A percentile compares a stretch with the other conserved stretches of the same genome.
Conservation (phyloP, 2,113 vertebrate species). For the Apus apus region DNA sequence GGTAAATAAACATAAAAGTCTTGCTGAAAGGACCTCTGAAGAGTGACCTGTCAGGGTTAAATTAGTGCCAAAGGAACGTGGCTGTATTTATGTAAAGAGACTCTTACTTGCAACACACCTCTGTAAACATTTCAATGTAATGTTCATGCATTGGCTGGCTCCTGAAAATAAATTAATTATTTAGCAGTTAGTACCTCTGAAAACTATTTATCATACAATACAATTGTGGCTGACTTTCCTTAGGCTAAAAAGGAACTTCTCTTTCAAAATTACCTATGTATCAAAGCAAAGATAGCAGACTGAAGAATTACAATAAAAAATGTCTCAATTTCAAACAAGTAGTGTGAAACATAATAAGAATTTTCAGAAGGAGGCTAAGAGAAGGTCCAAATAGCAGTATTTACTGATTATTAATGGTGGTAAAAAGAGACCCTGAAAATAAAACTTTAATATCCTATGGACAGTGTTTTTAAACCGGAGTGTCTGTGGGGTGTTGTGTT, state of each 20-base stretch:
- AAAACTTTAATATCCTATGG: background rate
- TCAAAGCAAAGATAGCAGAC: background rate
- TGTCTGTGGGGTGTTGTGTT: background rate
- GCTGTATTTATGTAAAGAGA: background rate
- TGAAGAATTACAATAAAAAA: background rate
- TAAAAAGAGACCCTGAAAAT: background rate
- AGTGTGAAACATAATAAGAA: background rate
- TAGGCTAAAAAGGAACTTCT: background rate
- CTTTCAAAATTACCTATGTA: background rate
- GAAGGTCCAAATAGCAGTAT: background rate
- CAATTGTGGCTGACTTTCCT: background rate
- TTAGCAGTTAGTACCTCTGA: background rate
- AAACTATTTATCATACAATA: background rate
- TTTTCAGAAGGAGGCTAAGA: background rate
- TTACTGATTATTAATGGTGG: background rate
- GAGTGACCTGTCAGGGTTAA: background rate
- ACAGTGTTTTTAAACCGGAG: accelerated
- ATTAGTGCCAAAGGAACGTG: background rate
- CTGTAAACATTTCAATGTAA: background rate
- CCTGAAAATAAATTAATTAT: background rate
- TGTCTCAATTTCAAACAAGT: background rate
- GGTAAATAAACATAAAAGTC: background rate
- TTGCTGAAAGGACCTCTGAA: background rate
- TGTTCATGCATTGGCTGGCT: background rate
- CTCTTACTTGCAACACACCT: accelerated